Evolutionary conservation across 2,797 vertebrate species (phyloP), one percentile per base, ranked within the genome.

Genomic region (Pteropus rufus): DNA sequence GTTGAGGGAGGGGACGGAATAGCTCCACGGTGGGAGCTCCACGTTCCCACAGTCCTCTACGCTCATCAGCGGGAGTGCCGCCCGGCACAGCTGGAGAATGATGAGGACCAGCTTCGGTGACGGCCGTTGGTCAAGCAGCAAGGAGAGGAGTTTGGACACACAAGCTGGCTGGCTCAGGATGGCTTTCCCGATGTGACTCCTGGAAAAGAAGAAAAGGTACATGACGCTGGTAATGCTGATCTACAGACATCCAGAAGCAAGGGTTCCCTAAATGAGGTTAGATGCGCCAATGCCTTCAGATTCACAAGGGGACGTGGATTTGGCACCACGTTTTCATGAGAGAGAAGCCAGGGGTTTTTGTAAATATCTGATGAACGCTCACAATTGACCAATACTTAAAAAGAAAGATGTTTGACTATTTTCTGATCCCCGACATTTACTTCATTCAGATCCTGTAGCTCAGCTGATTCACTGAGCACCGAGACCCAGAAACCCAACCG

Each of bases 81-180:
- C 99, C 54, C 99, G 99, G 96, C 99, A 99, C 49, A 99, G 89
- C 98, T 99, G 99, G 64, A 99, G 99, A 95, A 99, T 99, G 97
- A 99, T 99, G 54, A 99, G 99, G n/a, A 99, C 99, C 97, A 99
- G 97, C 98, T 99, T 99, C 82, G 99, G 99, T 62, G 99, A 99
- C 0, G 99, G 99, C 85, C 99, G 99, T 93, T 99, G 99, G 98
- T 99, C 99, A 96, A 99, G 98, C 34, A 99, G 99, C 95, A 99
- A 98, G 0, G 99, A 99, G 72, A 99, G 99, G 10, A 99, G 99
- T 96, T 99, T 99, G 89, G 99, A 99, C 75, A 99, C 99, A 49
- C 99, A 99, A 64, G 99, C 99, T 39, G 99, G 99, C 97, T 99
- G 99, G 98, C 99, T 99, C 80, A 99, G 98, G 98, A 99, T 99